A percentile compares a stretch with the other conserved stretches of the same genome.
Evolutionary conservation across 2,888 invertebrate genomes (phyloP).

Genomic region (Formica aserva): DNA sequence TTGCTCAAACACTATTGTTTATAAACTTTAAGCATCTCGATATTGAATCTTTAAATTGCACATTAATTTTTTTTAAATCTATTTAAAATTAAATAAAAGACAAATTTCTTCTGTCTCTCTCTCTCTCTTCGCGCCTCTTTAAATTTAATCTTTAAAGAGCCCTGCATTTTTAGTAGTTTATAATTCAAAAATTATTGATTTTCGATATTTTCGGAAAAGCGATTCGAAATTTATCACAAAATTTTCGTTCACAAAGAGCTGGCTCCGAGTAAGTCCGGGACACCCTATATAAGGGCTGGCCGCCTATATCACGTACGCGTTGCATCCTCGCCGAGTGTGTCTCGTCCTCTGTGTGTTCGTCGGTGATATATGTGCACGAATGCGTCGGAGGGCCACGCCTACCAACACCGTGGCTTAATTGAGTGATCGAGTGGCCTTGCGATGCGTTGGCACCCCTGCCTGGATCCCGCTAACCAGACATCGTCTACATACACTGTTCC

Average conservation of each 20-base stretch:
- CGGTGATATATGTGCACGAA: slow-evolving; percentile 80
- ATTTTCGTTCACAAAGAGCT: not conserved
- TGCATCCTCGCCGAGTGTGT: slow-evolving; percentile 50
- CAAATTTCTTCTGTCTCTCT: not conserved
- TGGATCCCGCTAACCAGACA: slow-evolving; percentile 40
- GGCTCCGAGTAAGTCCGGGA: not conserved
- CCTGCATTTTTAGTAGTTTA: not conserved
- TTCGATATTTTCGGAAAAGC: not conserved
- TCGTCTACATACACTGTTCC: slow-evolving; percentile 24
- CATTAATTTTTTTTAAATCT: not conserved
- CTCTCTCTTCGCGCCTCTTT: not conserved
- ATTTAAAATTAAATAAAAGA: not conserved
- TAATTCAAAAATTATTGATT: not conserved
- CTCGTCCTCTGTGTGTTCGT: slow-evolving; percentile 70
- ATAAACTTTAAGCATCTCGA: not conserved
- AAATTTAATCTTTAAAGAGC: not conserved
- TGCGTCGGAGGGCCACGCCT: slow-evolving; percentile 80
- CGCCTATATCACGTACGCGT: slow-evolving; percentile 31
- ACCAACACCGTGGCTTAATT: slow-evolving; percentile 83
- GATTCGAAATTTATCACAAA: not conserved
- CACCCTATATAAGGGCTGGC: slow-evolving; percentile 37
- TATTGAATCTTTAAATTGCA: not conserved
- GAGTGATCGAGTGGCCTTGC: slow-evolving; percentile 83
- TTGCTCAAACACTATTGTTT: not conserved
- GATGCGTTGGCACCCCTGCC: slow-evolving; percentile 78